A percentile compares a stretch with the other conserved stretches of the same genome.
Evolutionary conservation across 2,888 invertebrate genomes (phyloP).

Genomic region (Dolichopus griseipennis): DNA sequence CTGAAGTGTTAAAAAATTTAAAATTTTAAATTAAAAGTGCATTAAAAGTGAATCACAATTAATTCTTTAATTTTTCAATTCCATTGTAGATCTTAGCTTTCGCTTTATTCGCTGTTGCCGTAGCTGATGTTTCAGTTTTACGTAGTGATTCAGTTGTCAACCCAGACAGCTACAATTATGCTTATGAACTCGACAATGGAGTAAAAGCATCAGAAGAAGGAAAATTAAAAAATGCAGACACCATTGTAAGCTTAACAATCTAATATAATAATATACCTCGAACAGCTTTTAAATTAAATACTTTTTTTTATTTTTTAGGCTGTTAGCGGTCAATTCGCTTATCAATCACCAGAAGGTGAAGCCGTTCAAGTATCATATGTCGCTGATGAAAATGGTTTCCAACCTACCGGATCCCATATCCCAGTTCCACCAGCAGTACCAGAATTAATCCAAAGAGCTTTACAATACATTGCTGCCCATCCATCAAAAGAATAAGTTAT

Average conservation of each 20-base stretch:
- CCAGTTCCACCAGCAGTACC: constrained; percentile 50
- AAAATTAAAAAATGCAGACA: constrained; percentile 20
- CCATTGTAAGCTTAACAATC: constrained; percentile 19
- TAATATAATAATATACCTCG: no score
- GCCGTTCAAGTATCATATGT: constrained; percentile 43
- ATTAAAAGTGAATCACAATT: no score
- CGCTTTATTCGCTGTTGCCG: constrained; percentile 22
- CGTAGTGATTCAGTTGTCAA: constrained; percentile 30
- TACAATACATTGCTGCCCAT: constrained; percentile 47
- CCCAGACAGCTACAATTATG: constrained; percentile 29
- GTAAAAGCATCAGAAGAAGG: constrained; percentile 29
- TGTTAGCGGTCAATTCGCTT: neutral
- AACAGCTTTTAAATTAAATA: neutral
- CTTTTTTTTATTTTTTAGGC: neutral
- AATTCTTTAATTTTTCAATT: no score
- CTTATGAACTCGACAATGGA: constrained; percentile 28
- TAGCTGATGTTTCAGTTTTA: constrained; percentile 28
- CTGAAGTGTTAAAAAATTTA: no score
- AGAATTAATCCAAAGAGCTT: constrained; percentile 44
- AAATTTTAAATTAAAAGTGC: no score
- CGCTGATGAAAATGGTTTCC: constrained; percentile 53
- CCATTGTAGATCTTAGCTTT: neutral
- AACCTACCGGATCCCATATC: constrained; percentile 42
- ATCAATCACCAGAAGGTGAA: constrained; percentile 34
- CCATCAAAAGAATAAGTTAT: constrained; percentile 26